A percentile compares a stretch with the other conserved stretches of the same genome.
Evolutionary conservation across 2,888 invertebrate genomes (phyloP).

Genomic region (Mesorhabditis sp.): DNA sequence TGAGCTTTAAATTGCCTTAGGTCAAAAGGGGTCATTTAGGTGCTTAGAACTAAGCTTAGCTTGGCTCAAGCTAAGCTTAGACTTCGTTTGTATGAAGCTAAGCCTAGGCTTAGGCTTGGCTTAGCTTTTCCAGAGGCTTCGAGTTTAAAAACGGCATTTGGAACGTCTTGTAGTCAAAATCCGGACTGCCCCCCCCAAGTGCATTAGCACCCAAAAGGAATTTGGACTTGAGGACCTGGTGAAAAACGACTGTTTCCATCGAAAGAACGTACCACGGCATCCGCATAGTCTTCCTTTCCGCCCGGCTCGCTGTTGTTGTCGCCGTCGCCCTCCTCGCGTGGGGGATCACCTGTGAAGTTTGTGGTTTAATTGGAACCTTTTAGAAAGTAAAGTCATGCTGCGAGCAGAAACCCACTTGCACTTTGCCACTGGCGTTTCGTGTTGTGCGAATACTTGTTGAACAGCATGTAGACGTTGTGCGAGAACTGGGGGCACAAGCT

Average conservation of each 20-base stretch:
- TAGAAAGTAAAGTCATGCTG: not conserved
- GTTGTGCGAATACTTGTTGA: conserved; percentile 36
- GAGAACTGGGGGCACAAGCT: conserved; percentile 22
- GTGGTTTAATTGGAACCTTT: not conserved
- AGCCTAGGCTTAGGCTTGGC: too few relatives aligned
- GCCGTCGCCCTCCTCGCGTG: not conserved
- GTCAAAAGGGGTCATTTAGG: too few relatives aligned
- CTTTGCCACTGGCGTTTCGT: conserved; percentile 41
- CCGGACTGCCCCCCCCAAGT: too few relatives aligned
- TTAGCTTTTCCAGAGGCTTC: too few relatives aligned
- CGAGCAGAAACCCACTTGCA: conserved; percentile 18
- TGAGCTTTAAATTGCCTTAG: too few relatives aligned
- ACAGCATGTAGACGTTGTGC: conserved; percentile 22
- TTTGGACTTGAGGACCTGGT: too few relatives aligned
- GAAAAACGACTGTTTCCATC: not conserved
- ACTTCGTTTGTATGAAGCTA: too few relatives aligned
- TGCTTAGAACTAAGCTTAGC: too few relatives aligned
- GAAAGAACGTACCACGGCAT: not conserved
- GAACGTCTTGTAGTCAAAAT: too few relatives aligned
- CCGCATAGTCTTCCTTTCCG: not conserved
- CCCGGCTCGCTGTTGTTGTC: not conserved
- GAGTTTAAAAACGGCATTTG: too few relatives aligned
- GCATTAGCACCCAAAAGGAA: too few relatives aligned
- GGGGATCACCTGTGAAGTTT: not conserved
- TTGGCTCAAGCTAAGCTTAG: too few relatives aligned